These are phyloP conservation scores for Monoplex corrugatus DNA, from an alignment of 2,888 invertebrate species.

Conservation along the genomic window DNA sequence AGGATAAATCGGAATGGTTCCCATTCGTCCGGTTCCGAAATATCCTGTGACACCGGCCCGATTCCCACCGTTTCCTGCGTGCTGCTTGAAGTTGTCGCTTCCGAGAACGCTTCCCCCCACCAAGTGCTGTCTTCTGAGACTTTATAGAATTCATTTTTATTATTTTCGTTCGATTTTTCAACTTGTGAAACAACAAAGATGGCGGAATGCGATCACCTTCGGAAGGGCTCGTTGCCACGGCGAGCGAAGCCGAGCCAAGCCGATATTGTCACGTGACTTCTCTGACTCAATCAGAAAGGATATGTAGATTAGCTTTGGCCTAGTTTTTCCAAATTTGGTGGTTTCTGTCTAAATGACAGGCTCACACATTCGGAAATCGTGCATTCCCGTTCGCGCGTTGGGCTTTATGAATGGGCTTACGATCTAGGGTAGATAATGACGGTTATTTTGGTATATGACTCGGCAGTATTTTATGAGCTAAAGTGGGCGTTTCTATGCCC, in stretches of 20 bases:
- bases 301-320: not conserved
- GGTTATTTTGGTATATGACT: not conserved
- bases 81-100: not conserved
- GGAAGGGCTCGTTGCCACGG: no score
- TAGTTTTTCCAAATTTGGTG: not conserved
- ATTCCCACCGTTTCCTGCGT: not conserved
- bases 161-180: not conserved
- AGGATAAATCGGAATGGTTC: no score
- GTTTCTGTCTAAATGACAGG: not conserved
- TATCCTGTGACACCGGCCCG: no score
- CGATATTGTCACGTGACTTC: not conserved
- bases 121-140: not conserved
- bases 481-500: not conserved
- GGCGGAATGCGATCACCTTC: not conserved
- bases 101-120: constrained; percentile 1
- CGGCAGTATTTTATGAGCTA: not conserved
- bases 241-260: no score
- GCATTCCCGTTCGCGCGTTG: not conserved
- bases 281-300: not conserved
- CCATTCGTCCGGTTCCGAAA: no score
- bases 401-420: not conserved
- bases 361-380: not conserved
- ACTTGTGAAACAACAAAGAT: not conserved
- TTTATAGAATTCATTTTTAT: not conserved
- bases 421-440: not conserved